These are phyloP conservation scores for Spea hammondii DNA, from an alignment of 2,797 vertebrate species.

Conservation along the genomic window DNA sequence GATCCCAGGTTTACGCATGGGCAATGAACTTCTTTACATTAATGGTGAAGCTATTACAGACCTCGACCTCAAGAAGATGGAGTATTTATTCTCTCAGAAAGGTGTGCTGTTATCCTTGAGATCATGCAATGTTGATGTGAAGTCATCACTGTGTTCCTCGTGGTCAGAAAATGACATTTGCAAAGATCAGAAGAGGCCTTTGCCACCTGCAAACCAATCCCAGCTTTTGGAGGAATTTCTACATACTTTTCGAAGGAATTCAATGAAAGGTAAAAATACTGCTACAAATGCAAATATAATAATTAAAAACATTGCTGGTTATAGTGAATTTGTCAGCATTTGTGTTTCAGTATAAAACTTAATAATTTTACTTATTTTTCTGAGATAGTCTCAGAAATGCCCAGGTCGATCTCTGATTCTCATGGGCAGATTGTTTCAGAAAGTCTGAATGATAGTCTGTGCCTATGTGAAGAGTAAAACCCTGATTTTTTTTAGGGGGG, in stretches of 20 bases:
- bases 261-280: slow-evolving; percentile 76
- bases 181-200: slow-evolving; percentile 57
- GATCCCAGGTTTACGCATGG: slow-evolving; percentile 77
- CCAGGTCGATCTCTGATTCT: too few species aligned
- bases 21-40: slow-evolving; percentile 83
- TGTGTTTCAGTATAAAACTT: neutral
- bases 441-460: too few species aligned
- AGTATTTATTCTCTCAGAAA: slow-evolving; percentile 79
- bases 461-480: too few species aligned
- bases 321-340: neutral
- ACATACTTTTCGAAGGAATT: slow-evolving; percentile 77
- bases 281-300: neutral
- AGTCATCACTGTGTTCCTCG: slow-evolving; percentile 49
- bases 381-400: too few species aligned
- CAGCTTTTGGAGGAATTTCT: slow-evolving; percentile 74
- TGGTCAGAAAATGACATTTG: slow-evolving; percentile 73
- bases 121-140: slow-evolving; percentile 56
- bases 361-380: too few species aligned
- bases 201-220: slow-evolving; percentile 63
- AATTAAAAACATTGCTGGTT: neutral
- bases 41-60: slow-evolving; percentile 77
- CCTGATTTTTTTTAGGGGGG: too few species aligned
- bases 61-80: slow-evolving; percentile 82
- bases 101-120: slow-evolving; percentile 76
- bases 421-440: too few species aligned